Evolutionary conservation across 2,113 vertebrate species (phyloP).

Genomic region (Mastomys natalensis): DNA sequence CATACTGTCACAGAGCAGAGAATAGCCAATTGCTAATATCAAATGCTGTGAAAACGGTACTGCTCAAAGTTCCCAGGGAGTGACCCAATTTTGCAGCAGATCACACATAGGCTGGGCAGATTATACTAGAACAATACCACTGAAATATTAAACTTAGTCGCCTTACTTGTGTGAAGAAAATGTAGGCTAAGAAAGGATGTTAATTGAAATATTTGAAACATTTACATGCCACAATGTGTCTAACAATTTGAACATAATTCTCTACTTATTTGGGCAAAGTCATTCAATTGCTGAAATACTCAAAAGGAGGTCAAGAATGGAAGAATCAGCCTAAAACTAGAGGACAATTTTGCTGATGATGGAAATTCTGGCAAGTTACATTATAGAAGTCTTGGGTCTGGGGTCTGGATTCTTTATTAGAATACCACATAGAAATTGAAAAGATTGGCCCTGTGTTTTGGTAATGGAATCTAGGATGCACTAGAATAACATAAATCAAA

Average conservation of each 20-base stretch:
- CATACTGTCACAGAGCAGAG: neutral
- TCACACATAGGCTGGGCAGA: neutral
- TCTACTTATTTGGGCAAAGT: neutral
- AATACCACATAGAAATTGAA: neutral
- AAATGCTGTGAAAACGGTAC: constrained; percentile 35
- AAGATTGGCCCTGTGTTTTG: neutral
- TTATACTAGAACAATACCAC: neutral
- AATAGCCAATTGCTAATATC: neutral
- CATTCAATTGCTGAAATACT: neutral
- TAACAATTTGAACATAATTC: neutral
- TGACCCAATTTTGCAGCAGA: constrained; percentile 58
- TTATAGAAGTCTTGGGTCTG: neutral
- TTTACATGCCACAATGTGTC: neutral
- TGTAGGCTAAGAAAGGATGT: neutral
- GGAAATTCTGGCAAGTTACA: neutral
- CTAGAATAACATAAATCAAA: neutral
- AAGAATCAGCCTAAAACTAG: neutral
- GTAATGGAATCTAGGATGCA: neutral
- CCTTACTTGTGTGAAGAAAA: neutral
- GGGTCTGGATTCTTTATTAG: neutral
- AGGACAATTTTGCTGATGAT: neutral
- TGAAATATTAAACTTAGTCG: neutral
- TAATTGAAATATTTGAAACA: neutral
- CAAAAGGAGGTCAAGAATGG: neutral
- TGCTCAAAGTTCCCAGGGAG: neutral